Percentiles rank a stretch among this genome's conserved stretches.
phyloP scores from a whole-genome alignment of 2,797 vertebrate genomes.

The Acanthurus lineatus region DNA sequence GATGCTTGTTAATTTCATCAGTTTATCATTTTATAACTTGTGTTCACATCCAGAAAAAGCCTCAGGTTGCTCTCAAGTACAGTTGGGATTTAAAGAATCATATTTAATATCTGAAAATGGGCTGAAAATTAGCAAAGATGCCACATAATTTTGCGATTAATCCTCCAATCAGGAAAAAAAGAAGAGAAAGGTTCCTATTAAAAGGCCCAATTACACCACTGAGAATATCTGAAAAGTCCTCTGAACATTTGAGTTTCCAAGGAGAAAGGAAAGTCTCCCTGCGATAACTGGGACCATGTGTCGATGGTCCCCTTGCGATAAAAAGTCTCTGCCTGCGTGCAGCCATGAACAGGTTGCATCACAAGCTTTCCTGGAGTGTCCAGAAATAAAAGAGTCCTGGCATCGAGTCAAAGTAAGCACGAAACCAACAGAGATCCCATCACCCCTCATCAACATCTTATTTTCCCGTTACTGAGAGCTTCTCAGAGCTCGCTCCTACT shows the following conservation, averaged over 20 bases:
- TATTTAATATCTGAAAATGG: slow-evolving; percentile 17
- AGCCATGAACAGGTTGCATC: slow-evolving; percentile 44
- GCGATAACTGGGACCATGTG: slow-evolving; percentile 45
- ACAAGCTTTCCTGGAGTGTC: slow-evolving; percentile 55
- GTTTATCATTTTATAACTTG: slow-evolving; percentile 6
- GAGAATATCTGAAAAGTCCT: slow-evolving; percentile 39
- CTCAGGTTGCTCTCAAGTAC: slow-evolving; percentile 10
- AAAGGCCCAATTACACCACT: slow-evolving; percentile 50
- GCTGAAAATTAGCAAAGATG: slow-evolving; percentile 17
- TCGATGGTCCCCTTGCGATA: slow-evolving; percentile 60
- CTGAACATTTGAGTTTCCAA: slow-evolving; percentile 39
- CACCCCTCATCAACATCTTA: slow-evolving; percentile 59
- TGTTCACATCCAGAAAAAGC: slow-evolving; percentile 28
- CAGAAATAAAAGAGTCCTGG: slow-evolving; percentile 61
- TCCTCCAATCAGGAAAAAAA: slow-evolving; percentile 26
- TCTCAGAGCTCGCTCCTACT: slow-evolving; percentile 38
- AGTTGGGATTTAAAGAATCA: slow-evolving; percentile 15
- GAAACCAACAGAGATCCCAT: slow-evolving; percentile 66
- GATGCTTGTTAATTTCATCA: slow-evolving; percentile 12
- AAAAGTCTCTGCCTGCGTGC: slow-evolving; percentile 66
- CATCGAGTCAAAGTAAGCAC: slow-evolving; percentile 65
- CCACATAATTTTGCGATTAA: slow-evolving; percentile 43
- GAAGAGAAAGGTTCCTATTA: slow-evolving; percentile 31
- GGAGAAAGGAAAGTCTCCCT: slow-evolving; percentile 43
- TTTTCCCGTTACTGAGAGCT: slow-evolving; percentile 45